Evolutionary conservation across 2,797 vertebrate species (phyloP).

Genomic region (Carcharodon carcharias): DNA sequence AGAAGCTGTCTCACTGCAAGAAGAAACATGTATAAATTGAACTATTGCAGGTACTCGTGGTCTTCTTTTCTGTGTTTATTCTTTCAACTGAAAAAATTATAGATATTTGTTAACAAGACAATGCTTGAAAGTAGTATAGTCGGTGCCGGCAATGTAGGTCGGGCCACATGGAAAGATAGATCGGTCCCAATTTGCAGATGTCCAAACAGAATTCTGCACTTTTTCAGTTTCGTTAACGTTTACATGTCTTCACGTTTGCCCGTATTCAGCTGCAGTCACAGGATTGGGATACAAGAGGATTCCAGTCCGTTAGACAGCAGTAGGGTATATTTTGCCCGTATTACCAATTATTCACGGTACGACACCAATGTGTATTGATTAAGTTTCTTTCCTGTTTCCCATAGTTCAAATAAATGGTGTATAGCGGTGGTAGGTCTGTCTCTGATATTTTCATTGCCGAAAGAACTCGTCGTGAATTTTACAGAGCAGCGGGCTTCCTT

Average conservation of each 20-base stretch:
- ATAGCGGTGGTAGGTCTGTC: neutral
- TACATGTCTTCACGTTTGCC: neutral
- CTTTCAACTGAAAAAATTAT: neutral
- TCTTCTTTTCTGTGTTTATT: neutral
- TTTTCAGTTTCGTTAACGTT: neutral
- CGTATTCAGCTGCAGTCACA: no score
- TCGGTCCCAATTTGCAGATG: neutral
- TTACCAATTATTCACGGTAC: no score
- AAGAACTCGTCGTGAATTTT: neutral
- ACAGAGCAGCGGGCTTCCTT: neutral
- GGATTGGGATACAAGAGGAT: neutral
- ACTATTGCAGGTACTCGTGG: neutral
- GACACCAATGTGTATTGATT: no score
- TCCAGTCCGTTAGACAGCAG: neutral
- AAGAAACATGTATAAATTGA: neutral
- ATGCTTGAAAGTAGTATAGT: neutral
- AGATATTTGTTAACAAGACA: neutral
- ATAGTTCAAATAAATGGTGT: neutral
- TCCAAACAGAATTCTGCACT: neutral
- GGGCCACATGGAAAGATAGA: neutral
- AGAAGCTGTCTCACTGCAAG: constrained; percentile 20
- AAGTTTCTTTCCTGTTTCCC: no score
- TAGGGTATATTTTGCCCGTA: neutral
- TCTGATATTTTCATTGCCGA: neutral
- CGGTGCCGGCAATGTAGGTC: neutral